phyloP scores from a whole-genome alignment of 2,113 vertebrate genomes.

The Onychorhynchus coronatus region DNA sequence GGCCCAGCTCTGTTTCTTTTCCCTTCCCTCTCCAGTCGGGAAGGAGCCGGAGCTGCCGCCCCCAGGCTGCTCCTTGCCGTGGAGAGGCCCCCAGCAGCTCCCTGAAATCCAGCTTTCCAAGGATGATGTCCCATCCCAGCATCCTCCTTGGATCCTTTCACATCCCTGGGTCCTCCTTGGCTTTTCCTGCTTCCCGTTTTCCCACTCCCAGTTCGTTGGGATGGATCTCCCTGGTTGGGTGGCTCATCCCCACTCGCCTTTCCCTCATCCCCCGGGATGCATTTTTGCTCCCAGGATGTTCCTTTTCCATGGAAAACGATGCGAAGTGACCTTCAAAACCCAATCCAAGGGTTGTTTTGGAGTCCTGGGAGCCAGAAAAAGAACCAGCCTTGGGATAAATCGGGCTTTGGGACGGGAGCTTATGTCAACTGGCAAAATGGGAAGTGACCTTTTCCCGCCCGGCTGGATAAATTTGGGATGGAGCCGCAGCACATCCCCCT shows the following conservation, averaged over 20 bases:
- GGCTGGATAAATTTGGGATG: neutral
- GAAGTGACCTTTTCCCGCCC: neutral
- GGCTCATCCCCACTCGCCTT: fast-evolving
- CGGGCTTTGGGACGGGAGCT: neutral
- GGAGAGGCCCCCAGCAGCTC: neutral
- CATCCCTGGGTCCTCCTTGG: neutral
- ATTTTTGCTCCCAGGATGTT: neutral
- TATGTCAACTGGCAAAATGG: constrained; percentile 11
- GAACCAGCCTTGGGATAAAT: neutral
- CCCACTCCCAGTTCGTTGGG: fast-evolving
- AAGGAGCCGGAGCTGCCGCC: neutral
- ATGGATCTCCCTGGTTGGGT: too few relatives aligned
- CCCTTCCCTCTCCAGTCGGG: neutral
- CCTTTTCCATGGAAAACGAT: neutral
- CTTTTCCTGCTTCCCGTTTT: neutral
- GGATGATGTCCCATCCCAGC: fast-evolving
- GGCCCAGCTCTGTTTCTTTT: neutral
- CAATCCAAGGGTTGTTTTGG: neutral
- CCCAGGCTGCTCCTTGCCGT: too few relatives aligned
- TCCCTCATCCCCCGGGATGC: neutral
- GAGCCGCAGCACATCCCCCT: fast-evolving
- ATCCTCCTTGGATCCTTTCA: neutral
- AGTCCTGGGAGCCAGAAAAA: neutral
- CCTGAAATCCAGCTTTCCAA: neutral
- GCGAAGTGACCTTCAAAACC: neutral